A percentile compares a stretch with the other conserved stretches of the same genome.
phyloP scores from a whole-genome alignment of 2,797 vertebrate genomes.

The Oreochromis grahami region DNA sequence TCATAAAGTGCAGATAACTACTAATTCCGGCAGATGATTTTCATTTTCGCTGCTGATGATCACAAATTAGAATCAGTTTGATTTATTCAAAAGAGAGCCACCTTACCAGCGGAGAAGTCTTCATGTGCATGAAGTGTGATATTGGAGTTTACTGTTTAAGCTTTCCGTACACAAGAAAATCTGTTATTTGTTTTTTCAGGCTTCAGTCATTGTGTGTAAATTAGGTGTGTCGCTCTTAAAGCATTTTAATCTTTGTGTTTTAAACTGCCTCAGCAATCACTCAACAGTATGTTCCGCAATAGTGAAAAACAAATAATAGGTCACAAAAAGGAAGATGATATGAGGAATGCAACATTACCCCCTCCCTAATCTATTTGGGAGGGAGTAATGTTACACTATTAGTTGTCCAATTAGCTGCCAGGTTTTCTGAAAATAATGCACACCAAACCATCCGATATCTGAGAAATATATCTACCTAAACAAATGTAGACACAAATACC shows the following conservation, averaged over 20 bases:
- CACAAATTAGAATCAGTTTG: neutral
- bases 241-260: neutral
- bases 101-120: neutral
- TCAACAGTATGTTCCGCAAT: neutral
- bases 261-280: neutral
- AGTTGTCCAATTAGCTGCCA: neutral
- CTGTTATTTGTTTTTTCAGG: neutral
- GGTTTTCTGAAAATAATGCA: neutral
- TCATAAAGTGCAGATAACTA: neutral
- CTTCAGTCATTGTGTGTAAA: neutral
- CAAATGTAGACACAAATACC: neutral
- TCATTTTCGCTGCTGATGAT: slow-evolving; percentile 16
- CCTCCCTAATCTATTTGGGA: neutral
- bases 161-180: neutral
- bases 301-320: neutral
- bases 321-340: neutral
- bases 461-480: neutral
- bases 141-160: neutral
- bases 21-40: neutral
- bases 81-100: neutral
- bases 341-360: neutral
- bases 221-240: neutral
- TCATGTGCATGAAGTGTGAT: neutral
- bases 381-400: neutral
- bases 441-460: neutral